These are phyloP conservation scores for Apamea monoglypha DNA, from an alignment of 2,888 invertebrate genomes.

Conservation along the genomic window DNA sequence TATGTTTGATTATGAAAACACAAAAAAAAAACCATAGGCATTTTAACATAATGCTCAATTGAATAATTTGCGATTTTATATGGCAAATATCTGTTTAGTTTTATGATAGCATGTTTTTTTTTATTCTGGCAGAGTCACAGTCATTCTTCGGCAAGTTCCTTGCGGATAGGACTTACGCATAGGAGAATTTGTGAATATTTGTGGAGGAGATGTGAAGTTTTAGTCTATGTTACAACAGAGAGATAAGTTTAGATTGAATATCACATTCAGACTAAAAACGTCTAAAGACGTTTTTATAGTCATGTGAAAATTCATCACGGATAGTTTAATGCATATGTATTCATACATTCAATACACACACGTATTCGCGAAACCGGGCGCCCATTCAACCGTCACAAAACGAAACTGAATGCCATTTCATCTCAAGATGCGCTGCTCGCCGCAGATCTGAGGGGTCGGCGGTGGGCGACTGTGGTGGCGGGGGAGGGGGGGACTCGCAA, in stretches of 20 bases:
- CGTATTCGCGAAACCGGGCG: constrained; percentile 76
- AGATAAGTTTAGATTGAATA: constrained; percentile 43
- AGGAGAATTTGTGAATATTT: constrained; percentile 9
- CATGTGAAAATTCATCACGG: constrained; percentile 58
- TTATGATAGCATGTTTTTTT: constrained; percentile 21
- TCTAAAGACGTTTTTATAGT: constrained; percentile 38
- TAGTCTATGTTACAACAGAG: constrained; percentile 10
- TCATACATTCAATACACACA: constrained; percentile 70
- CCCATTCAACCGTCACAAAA: constrained; percentile 86
- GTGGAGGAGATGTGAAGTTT: background rate
- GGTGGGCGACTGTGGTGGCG: constrained; percentile 66
- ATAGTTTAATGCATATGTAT: constrained; percentile 70
- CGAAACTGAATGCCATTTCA: constrained; percentile 84
- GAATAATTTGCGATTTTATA: constrained; percentile 18
- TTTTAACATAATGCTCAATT: constrained; percentile 19
- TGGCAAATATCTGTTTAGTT: constrained; percentile 26
- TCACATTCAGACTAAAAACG: constrained; percentile 22
- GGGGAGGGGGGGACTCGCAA: constrained; percentile 66
- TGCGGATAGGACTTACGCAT: constrained; percentile 15
- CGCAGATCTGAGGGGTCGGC: constrained; percentile 76
- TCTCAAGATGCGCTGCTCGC: constrained; percentile 82
- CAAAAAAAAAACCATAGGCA: constrained; percentile 4
- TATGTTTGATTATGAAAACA: constrained; percentile 2
- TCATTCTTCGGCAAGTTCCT: constrained; percentile 23
- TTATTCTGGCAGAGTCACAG: constrained; percentile 31